Conservation (phyloP, 2,113 vertebrate species). For the Naja naja region DNA sequence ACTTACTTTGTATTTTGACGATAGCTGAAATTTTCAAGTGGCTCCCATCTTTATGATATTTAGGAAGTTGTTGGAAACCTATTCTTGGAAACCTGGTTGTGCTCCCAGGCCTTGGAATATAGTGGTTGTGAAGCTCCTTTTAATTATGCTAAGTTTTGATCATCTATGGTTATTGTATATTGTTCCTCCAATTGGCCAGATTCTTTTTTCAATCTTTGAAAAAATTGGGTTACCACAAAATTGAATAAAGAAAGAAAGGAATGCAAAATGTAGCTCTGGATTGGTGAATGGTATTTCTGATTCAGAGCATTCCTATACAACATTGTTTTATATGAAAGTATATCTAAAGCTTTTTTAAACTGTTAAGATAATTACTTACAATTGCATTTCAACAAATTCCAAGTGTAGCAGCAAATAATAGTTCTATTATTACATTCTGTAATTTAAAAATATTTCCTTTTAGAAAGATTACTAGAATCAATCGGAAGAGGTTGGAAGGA, state of each 20-base stretch:
- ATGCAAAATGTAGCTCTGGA: neutral
- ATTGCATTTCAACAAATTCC: neutral
- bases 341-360: neutral
- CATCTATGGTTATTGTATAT: neutral
- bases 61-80: neutral
- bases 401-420: neutral
- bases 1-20: neutral
- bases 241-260: neutral
- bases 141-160: neutral
- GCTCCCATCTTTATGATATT: neutral
- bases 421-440: neutral
- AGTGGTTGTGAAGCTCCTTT: neutral
- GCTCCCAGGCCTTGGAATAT: neutral
- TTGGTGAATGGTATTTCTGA: neutral
- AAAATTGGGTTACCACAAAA: neutral
- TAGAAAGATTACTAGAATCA: neutral
- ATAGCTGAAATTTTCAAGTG: neutral
- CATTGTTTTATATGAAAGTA: neutral
- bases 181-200: neutral
- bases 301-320: neutral
- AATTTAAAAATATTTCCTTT: neutral
- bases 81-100: neutral
- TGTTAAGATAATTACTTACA: neutral
- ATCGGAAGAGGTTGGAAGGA: neutral
- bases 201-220: neutral